A percentile compares a stretch with the other conserved stretches of the same genome.
Conservation (phyloP, 1,140 invertebrate genomes). For the Plutomurus gul region DNA sequence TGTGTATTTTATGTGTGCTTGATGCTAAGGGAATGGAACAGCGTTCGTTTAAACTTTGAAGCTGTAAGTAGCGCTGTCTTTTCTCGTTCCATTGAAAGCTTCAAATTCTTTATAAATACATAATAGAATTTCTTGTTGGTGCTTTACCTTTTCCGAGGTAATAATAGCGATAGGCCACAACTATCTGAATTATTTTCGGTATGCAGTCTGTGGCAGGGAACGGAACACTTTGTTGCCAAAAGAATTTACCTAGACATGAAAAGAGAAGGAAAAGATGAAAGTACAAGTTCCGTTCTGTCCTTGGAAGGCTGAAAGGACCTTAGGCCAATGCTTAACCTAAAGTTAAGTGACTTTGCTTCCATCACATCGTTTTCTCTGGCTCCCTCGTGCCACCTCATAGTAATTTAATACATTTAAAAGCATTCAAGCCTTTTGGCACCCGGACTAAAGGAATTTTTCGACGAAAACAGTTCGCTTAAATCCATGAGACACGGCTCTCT, state of each 20-base stretch:
- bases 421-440: neutral
- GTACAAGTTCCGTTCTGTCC: neutral
- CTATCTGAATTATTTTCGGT: neutral
- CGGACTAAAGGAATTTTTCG: neutral
- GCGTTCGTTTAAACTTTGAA: neutral
- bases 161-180: neutral
- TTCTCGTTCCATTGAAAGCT: neutral
- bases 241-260: neutral
- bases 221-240: too few relatives aligned
- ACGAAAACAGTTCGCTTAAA: neutral
- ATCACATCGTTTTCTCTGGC: neutral
- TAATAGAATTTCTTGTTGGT: too few relatives aligned
- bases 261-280: neutral
- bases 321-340: neutral
- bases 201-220: too few relatives aligned
- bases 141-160: neutral
- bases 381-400: neutral
- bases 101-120: neutral
- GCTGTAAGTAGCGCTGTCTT: neutral
- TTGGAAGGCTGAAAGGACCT: neutral
- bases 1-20: neutral
- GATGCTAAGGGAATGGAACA: neutral
- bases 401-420: conserved; percentile 24
- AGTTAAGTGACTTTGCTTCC: neutral
- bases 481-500: neutral